Base-by-base conservation (phyloP, 2,888 invertebrate species). In the Chrysolina oricalcia region DNA sequence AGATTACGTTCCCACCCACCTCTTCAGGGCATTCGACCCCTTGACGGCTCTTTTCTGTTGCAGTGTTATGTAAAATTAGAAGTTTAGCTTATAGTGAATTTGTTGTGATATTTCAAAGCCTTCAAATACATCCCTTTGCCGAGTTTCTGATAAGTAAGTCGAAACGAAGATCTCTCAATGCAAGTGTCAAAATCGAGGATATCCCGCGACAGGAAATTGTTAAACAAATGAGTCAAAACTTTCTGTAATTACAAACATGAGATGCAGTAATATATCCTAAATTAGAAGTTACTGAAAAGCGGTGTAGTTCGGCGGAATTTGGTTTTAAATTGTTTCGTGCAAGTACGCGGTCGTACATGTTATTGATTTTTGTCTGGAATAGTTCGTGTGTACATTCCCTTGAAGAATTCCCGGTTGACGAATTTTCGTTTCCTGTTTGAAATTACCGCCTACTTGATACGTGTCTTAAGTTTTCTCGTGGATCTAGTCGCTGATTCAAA, bases 351-450 rank as follows among this genome's bases (percentile, higher is more conserved):
- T 71, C 75, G 78, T 72, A 73, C 77, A 73, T 74, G 67, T 78
- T 83, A 83, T 83, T 83, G 83, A 83, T 83, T 83, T 83, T 81
- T 82, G 75, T 76, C 73, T 17, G 71, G 77, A 81, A 81, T 59
- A 67, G 69, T 68, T 68, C 59, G 59, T 59, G 59, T 67, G 78
- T 81, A 80, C 78, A 81, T 80, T 80, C 79, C 76, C 63, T 67
- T 70, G 70, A 79, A 80, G 78, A 80, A 79, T 73, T 67, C 35
- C 48, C 70, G 23, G 53, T 70, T 15, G 46, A 48, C 43, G 43
- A n/a, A 70, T 11, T 46, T 65, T 50, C 46, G 41, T 23, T 53
- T 69, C 63, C 50, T 73, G 53, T 68, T 40, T 13, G 21, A 41
- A 53, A 23, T 27, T 41, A 19, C 35, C 21, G 4, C 19, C 19